phyloP scores from a whole-genome alignment of 2,888 invertebrate genomes.

The Phalera bucephala region DNA sequence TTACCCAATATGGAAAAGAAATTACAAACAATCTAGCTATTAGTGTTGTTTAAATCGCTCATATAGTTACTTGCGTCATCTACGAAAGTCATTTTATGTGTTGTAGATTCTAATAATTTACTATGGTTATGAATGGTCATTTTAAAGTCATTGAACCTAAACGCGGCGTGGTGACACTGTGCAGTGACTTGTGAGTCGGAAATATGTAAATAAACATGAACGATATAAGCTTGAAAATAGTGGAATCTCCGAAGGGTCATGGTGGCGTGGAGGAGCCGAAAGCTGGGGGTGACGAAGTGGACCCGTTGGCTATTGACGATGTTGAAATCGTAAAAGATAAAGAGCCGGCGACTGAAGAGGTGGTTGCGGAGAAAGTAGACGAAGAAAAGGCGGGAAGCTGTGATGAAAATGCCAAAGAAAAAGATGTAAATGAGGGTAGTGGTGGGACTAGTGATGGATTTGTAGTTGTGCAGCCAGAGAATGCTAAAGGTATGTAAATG shows the following conservation, averaged over 20 bases:
- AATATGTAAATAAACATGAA: constrained; percentile 83
- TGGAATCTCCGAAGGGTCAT: constrained; percentile 69
- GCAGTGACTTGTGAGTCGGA: constrained; percentile 69
- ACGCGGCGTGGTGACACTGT: constrained; percentile 66
- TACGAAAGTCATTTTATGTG: constrained; percentile 16
- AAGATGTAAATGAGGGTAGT: constrained; percentile 49
- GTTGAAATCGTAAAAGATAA: constrained; percentile 40
- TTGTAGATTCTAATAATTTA: constrained; percentile 35
- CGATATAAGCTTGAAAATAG: constrained; percentile 76
- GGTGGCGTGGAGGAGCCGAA: constrained; percentile 49
- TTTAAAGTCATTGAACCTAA: constrained; percentile 67
- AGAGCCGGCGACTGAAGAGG: constrained; percentile 38
- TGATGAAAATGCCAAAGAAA: constrained; percentile 81
- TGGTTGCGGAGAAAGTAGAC: constrained; percentile 34
- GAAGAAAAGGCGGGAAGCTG: constrained; percentile 57
- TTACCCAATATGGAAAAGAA: constrained; percentile 66
- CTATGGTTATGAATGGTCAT: constrained; percentile 50
- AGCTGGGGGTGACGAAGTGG: constrained; percentile 60
- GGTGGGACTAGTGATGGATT: constrained; percentile 45
- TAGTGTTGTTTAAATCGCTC: constrained; percentile 34
- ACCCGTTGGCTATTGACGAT: constrained; percentile 68
- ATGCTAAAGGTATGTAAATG: constrained; percentile 40
- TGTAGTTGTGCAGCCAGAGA: constrained; percentile 36
- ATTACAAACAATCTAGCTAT: constrained; percentile 51
- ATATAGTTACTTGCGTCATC: constrained; percentile 22